Evolutionary conservation across 2,888 invertebrate species (phyloP).

Genomic region (Steinernema carpocapsae): DNA sequence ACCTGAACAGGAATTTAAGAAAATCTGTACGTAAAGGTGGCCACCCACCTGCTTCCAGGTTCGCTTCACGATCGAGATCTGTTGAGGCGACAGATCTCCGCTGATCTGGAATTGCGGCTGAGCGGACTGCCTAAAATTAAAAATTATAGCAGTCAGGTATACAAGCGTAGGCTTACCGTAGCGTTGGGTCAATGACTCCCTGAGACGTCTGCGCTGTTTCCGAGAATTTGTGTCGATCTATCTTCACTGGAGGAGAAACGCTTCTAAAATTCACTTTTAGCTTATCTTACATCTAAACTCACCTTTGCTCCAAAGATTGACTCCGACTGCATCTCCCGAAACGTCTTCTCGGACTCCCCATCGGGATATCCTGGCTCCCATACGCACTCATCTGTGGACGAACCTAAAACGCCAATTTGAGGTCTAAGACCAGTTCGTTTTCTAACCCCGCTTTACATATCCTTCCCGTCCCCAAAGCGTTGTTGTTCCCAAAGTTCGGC

Average conservation of each 20-base stretch:
- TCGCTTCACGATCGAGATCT: slow-evolving; percentile 52
- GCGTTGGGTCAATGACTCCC: slow-evolving; percentile 3
- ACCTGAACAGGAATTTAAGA: slow-evolving; percentile 36
- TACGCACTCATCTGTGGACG: not conserved
- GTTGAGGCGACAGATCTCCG: slow-evolving; percentile 54
- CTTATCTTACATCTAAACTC: no score
- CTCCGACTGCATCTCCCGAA: slow-evolving; percentile 40
- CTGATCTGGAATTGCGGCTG: slow-evolving; percentile 56
- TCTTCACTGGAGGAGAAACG: slow-evolving; percentile 15
- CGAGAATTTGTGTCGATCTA: slow-evolving; percentile 23
- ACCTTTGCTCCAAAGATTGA: slow-evolving; percentile 51
- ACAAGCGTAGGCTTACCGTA: not conserved
- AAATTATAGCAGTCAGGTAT: no score
- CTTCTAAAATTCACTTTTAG: slow-evolving; percentile 19
- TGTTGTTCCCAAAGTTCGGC: no score
- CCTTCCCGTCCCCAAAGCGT: no score
- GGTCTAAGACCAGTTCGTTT: no score
- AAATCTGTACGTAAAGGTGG: not conserved
- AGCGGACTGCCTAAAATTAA: slow-evolving; percentile 47
- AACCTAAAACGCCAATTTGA: not conserved
- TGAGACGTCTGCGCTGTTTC: not conserved
- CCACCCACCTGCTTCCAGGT: slow-evolving; percentile 50
- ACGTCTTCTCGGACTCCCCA: slow-evolving; percentile 27
- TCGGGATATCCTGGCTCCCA: slow-evolving; percentile 24
- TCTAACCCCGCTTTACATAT: no score